Evolutionary conservation across 2,888 invertebrate species (phyloP), one percentile per base, ranked within the genome.

Genomic region (Gibbula magus): DNA sequence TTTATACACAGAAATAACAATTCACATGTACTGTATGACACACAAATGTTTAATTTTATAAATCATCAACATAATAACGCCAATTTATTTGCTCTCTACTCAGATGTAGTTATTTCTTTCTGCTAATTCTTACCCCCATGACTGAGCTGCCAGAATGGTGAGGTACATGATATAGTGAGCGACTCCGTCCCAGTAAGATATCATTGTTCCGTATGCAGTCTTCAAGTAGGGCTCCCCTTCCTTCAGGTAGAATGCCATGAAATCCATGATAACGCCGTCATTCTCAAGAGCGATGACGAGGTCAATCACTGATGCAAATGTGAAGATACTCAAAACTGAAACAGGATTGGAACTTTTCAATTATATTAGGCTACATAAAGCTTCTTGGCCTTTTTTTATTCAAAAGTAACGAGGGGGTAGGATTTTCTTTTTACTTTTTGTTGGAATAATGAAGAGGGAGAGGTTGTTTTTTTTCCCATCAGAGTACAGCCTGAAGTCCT

Each of bases 141-240:
- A 80, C 53, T 80, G 85, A 29, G 88, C 85, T 67, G 80, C 78
- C 16, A 91, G 82, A 84, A 92, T 89, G 39, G 88, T 83, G n/a
- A 91, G 79, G 79, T 92, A 91, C 86, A 92, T 87, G 75, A 83
- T 82, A 78, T 89, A 91, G 80, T 93, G 92, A 18, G 86, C 89
- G 0, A 86, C 89, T 4, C 92, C 92, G 82, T 92, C 93, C 91
- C 91, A 92, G 84, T 90, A 92, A 81, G 89, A 89, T 53, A 92
- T 91, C 81, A 89, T 87, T 0, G 91, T 89, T 4, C 93, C 92
- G 84, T 92, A 89, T 0, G 91, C 86, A 18, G 91, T 91, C 39
- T 85, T 86, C 13, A 93, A 86, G 83, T 93, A 93, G 0, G 92
- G 92, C 77, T 92, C 92, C 0, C 92, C 92, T 56, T 89, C 86